A percentile compares a stretch with the other conserved stretches of the same genome.
These are phyloP conservation scores for Artibeus jamaicensis DNA, from an alignment of 2,797 vertebrate species.

Conservation along the genomic window DNA sequence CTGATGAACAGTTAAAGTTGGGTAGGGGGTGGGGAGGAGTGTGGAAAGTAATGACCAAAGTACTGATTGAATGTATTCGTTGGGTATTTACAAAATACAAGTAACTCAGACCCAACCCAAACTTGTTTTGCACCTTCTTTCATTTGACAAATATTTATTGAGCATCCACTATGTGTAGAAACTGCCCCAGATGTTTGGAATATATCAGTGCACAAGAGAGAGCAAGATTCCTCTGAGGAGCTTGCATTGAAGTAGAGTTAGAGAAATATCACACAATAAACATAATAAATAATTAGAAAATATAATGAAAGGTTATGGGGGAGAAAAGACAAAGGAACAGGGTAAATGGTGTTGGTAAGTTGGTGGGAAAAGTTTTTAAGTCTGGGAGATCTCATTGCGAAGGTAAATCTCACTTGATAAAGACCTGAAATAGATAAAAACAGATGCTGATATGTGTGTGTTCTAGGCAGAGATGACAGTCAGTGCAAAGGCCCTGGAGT, in stretches of 20 bases:
- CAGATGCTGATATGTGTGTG: background rate
- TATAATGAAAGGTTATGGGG: background rate
- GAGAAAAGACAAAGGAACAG: background rate
- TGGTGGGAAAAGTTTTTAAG: background rate
- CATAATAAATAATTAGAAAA: background rate
- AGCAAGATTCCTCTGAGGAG: background rate
- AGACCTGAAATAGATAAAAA: background rate
- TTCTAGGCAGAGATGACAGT: background rate
- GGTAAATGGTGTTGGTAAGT: background rate
- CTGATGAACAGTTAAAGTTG: background rate
- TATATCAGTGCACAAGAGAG: background rate
- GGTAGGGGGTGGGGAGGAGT: background rate
- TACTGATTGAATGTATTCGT: background rate
- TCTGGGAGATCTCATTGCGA: background rate
- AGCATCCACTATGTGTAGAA: background rate
- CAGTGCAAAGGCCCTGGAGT: background rate
- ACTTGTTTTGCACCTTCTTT: background rate
- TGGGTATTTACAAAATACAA: background rate
- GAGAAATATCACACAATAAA: background rate
- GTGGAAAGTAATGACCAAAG: background rate
- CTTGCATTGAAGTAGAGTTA: background rate
- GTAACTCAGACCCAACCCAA: background rate
- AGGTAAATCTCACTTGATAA: background rate
- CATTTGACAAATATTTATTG: background rate
- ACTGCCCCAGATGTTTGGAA: background rate